A percentile compares a stretch with the other conserved stretches of the same genome.
phyloP scores from a whole-genome alignment of 2,888 invertebrate species.

The Phyllotreta striolata region DNA sequence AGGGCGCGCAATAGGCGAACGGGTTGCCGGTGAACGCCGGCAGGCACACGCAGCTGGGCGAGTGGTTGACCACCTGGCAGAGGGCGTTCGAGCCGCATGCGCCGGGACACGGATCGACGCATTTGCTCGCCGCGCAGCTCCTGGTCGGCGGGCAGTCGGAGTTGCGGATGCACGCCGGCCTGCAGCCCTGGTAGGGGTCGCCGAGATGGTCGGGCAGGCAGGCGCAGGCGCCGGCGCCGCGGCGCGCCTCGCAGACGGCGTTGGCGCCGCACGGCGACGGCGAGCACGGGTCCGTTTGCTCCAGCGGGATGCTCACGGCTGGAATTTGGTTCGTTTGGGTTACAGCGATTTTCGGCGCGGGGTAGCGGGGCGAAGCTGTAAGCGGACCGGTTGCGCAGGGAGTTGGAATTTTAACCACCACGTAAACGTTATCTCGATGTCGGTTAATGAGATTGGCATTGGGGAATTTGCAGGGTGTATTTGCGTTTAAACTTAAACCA shows the following conservation, averaged over 20 bases:
- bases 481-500: too few relatives aligned
- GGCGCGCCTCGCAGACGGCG: constrained; percentile 77
- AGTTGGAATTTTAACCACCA: constrained; percentile 9
- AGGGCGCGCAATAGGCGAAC: constrained; percentile 62
- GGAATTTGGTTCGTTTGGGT: constrained; percentile 28
- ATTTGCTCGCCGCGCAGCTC: constrained; percentile 73
- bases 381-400: too few relatives aligned
- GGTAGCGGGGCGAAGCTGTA: neutral
- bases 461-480: too few relatives aligned
- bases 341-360: neutral
- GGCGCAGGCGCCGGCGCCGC: constrained; percentile 76
- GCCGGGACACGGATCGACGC: constrained; percentile 74
- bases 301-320: constrained; percentile 45
- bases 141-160: constrained; percentile 70
- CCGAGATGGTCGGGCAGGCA: constrained; percentile 77
- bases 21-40: constrained; percentile 74
- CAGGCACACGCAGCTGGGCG: constrained; percentile 70
- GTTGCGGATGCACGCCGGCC: constrained; percentile 73
- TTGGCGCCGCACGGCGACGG: constrained; percentile 74
- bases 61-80: constrained; percentile 72
- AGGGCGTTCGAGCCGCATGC: constrained; percentile 74
- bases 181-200: constrained; percentile 78
- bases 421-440: constrained; percentile 4
- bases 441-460: neutral
- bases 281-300: constrained; percentile 67